These are phyloP conservation scores for Smittia aterrima DNA, from an alignment of 2,888 invertebrate genomes.

Conservation along the genomic window DNA sequence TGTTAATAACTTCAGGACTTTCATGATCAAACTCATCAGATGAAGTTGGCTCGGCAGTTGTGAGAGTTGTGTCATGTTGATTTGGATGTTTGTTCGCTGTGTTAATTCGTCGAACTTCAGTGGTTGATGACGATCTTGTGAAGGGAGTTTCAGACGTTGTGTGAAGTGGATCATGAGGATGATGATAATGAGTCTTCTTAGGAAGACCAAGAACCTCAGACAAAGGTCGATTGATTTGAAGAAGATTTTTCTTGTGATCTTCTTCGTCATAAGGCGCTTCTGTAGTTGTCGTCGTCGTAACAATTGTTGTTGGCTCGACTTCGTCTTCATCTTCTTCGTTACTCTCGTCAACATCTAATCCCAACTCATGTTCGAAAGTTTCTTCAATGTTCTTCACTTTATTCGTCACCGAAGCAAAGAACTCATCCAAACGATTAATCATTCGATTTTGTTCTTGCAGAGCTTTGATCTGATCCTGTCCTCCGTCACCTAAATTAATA, in stretches of 20 bases:
- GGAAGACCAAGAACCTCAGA: conserved; percentile 54
- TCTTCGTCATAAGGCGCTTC: conserved; percentile 18
- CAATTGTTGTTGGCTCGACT: conserved; percentile 41
- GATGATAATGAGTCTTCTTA: conserved; percentile 47
- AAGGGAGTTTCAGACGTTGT: conserved; percentile 47
- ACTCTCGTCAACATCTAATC: conserved; percentile 44
- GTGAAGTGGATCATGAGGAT: conserved; percentile 38
- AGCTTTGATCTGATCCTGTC: neutral
- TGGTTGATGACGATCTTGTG: conserved; percentile 45
- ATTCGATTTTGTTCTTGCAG: conserved; percentile 28
- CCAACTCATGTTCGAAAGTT: conserved; percentile 33
- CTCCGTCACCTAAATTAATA: conserved; percentile 31
- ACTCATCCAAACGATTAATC: conserved; percentile 33
- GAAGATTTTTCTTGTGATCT: neutral
- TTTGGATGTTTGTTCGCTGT: neutral
- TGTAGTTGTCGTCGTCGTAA: conserved; percentile 39
- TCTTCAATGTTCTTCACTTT: conserved; percentile 36
- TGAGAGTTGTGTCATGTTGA: neutral
- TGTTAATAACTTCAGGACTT: conserved; percentile 51
- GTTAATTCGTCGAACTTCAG: neutral
- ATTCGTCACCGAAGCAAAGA: conserved; percentile 30
- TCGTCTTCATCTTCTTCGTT: conserved; percentile 44
- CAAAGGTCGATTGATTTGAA: conserved; percentile 51
- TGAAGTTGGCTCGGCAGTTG: neutral
- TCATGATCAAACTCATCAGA: conserved; percentile 30